phyloP scores from a whole-genome alignment of 2,888 invertebrate species.

The Tipula vernalis region DNA sequence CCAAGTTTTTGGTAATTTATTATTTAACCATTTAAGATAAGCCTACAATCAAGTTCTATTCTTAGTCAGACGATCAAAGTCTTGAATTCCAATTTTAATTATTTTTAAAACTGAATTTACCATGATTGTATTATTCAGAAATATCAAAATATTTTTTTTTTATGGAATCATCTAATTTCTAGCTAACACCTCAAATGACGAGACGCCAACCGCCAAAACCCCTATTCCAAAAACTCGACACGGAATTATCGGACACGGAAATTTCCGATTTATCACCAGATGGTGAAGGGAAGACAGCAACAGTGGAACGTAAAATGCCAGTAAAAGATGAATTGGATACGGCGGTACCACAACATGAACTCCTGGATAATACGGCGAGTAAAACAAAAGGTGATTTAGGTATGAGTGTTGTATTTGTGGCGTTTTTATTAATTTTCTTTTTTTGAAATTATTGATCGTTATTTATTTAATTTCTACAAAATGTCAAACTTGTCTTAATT shows the following conservation, averaged over 20 bases:
- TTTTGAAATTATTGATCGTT: background rate
- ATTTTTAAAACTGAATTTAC: too few relatives aligned
- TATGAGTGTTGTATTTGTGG: conserved; percentile 19
- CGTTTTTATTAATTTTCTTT: background rate
- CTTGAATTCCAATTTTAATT: too few relatives aligned
- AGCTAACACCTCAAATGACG: conserved; percentile 60
- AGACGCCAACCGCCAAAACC: conserved; percentile 60
- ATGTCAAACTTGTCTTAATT: background rate
- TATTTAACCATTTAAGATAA: too few relatives aligned
- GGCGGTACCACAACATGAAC: conserved; percentile 74
- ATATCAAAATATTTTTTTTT: background rate
- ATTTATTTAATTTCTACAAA: background rate
- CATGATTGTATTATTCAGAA: too few relatives aligned
- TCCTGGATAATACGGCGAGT: conserved; percentile 77
- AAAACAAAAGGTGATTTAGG: conserved; percentile 71
- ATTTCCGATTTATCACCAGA: conserved; percentile 73
- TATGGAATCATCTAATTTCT: background rate
- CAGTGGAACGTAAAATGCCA: conserved; percentile 56
- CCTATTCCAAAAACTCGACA: conserved; percentile 50
- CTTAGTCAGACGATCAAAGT: too few relatives aligned
- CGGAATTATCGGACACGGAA: conserved; percentile 76
- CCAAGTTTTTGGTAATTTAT: too few relatives aligned
- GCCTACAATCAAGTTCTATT: too few relatives aligned
- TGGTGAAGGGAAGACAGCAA: conserved; percentile 52
- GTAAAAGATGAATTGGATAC: conserved; percentile 67